A percentile compares a stretch with the other conserved stretches of the same genome.
Evolutionary conservation across 2,797 vertebrate genomes (phyloP).

Genomic region (Gadopsis bispinosus): DNA sequence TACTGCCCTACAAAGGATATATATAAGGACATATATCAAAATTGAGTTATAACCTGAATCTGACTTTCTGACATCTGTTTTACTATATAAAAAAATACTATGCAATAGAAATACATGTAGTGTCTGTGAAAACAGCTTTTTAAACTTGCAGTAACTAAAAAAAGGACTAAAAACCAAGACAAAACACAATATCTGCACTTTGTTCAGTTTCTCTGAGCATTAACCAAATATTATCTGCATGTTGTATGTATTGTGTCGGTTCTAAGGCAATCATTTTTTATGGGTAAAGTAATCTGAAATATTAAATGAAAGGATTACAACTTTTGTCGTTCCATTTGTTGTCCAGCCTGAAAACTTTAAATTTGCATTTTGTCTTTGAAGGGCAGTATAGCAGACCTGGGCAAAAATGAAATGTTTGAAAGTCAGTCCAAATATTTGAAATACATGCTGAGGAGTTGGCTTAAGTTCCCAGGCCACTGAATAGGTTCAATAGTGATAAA

Average conservation of each 20-base stretch:
- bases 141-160: background rate
- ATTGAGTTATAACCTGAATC: background rate
- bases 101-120: background rate
- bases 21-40: background rate
- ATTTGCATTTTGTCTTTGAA: conserved; percentile 19
- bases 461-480: conserved; percentile 27
- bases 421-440: conserved; percentile 28
- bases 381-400: conserved; percentile 31
- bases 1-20: conserved; percentile 19
- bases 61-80: background rate
- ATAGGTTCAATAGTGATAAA: conserved; percentile 8
- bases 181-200: background rate
- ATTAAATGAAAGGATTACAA: background rate
- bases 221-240: background rate
- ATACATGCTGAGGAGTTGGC: background rate
- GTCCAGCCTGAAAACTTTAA: background rate
- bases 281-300: background rate
- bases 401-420: conserved; percentile 25
- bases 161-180: background rate
- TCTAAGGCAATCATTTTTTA: too few species aligned
- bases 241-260: background rate
- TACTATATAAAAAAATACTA: background rate
- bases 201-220: background rate
- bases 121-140: background rate
- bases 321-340: background rate